Evolutionary conservation across 2,888 invertebrate genomes (phyloP).

Genomic region (Miltochrista miniata): DNA sequence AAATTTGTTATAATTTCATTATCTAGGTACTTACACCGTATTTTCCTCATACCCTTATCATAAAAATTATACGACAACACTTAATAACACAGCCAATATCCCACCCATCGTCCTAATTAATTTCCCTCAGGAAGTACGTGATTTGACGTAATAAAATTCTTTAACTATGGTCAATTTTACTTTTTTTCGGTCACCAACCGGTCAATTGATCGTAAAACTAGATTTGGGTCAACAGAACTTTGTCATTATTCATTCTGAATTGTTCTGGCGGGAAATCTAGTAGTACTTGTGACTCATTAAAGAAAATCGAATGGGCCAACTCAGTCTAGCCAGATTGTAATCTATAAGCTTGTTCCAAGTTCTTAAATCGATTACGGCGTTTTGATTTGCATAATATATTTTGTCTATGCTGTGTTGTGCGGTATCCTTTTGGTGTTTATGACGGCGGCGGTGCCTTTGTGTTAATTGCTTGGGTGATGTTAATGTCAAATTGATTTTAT

Average conservation of each 20-base stretch:
- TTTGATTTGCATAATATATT: conserved; percentile 33
- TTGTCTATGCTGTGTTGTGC: conserved; percentile 18
- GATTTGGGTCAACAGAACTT: conserved; percentile 66
- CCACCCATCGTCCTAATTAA: conserved; percentile 17
- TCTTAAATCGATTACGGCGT: conserved; percentile 37
- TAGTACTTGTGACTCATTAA: conserved; percentile 75
- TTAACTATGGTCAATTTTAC: conserved; percentile 28
- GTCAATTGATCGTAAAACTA: conserved; percentile 33
- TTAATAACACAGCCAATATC: conserved; percentile 22
- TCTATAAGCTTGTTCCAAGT: conserved; percentile 36
- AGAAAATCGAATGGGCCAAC: conserved; percentile 58
- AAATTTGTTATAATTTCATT: too few species aligned
- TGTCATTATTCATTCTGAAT: conserved; percentile 77
- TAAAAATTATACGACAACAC: conserved; percentile 7
- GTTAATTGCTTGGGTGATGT: conserved; percentile 13
- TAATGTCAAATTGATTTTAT: conserved; percentile 16
- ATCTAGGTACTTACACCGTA: too few species aligned
- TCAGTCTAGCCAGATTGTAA: conserved; percentile 27
- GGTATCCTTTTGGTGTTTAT: conserved; percentile 13
- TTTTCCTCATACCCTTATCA: too few species aligned
- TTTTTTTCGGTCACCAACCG: conserved; percentile 28
- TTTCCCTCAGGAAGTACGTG: conserved; percentile 44
- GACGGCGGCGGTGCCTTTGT: conserved; percentile 29
- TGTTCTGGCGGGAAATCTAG: conserved; percentile 77
- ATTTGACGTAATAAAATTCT: conserved; percentile 53